Evolutionary conservation across 2,888 invertebrate species (phyloP).

Genomic region (Cephus pulcher): DNA sequence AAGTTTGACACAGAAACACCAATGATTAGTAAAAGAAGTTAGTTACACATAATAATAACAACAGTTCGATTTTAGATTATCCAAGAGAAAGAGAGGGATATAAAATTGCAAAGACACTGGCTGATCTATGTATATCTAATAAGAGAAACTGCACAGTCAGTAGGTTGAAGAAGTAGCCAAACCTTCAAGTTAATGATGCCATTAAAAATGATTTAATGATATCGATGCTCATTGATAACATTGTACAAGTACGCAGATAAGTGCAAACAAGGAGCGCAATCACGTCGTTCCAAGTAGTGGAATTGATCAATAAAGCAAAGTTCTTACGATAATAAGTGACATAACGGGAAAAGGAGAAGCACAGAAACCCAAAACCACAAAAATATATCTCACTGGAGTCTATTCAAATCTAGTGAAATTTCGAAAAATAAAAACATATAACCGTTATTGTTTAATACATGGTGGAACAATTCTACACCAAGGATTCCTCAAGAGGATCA

Average conservation of each 20-base stretch:
- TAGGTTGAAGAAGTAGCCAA: background rate
- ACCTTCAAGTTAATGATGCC: background rate
- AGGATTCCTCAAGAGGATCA: conserved; percentile 37
- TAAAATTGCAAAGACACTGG: background rate
- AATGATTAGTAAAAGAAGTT: background rate
- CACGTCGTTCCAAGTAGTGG: background rate
- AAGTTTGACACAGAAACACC: background rate
- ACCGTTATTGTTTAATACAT: background rate
- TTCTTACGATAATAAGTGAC: background rate
- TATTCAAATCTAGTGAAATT: background rate
- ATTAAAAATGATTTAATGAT: background rate
- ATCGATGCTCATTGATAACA: background rate
- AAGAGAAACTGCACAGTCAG: background rate
- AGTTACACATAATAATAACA: background rate
- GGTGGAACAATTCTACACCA: conserved; percentile 30
- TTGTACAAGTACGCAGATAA: background rate
- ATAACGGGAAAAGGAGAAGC: background rate
- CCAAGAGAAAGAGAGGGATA: background rate
- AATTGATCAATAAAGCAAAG: background rate
- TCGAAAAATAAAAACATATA: background rate
- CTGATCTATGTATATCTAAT: background rate
- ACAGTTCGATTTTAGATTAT: background rate
- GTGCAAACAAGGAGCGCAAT: background rate
- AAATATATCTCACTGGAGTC: background rate
- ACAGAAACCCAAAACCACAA: background rate